Evolutionary conservation across 92 coral and sea anemone genomes (phyloP).

Genomic region (Heliopora coerulea): DNA sequence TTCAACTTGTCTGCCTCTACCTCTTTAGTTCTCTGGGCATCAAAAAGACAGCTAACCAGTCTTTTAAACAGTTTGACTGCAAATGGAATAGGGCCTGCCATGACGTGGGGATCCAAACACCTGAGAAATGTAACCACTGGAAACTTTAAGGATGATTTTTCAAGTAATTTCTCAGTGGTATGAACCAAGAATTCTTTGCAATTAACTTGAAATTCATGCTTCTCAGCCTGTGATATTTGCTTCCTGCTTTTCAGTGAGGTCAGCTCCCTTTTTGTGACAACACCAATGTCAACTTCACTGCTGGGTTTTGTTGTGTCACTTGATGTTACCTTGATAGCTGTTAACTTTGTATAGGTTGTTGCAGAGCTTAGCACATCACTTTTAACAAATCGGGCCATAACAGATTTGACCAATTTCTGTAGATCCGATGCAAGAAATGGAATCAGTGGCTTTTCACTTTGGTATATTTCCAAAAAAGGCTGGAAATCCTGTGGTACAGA

Average conservation of each 20-base stretch:
- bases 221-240: slow-evolving; percentile 54
- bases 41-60: slow-evolving; percentile 53
- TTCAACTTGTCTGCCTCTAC: slow-evolving; percentile 59
- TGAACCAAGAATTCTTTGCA: slow-evolving; percentile 61
- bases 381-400: slow-evolving; percentile 67
- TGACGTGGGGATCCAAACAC: slow-evolving; percentile 64
- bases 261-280: slow-evolving; percentile 61
- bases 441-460: slow-evolving; percentile 53
- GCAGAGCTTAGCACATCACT: slow-evolving; percentile 50
- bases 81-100: slow-evolving; percentile 53
- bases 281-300: slow-evolving; percentile 63
- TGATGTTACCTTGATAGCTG: slow-evolving; percentile 60
- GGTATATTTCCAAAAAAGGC: slow-evolving; percentile 65
- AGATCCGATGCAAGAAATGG: slow-evolving; percentile 72
- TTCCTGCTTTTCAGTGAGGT: slow-evolving; percentile 49
- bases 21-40: slow-evolving; percentile 50
- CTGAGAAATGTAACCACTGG: slow-evolving; percentile 59
- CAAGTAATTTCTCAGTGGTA: slow-evolving; percentile 60
- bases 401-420: not conserved
- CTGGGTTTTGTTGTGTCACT: slow-evolving; percentile 38
- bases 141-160: slow-evolving; percentile 66
- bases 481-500: slow-evolving; percentile 68
- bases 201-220: slow-evolving; percentile 50
- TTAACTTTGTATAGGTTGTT: slow-evolving; percentile 49
- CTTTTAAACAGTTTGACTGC: slow-evolving; percentile 68